Conservation (phyloP, 2,113 vertebrate species). For the Chroicocephalus ridibundus region DNA sequence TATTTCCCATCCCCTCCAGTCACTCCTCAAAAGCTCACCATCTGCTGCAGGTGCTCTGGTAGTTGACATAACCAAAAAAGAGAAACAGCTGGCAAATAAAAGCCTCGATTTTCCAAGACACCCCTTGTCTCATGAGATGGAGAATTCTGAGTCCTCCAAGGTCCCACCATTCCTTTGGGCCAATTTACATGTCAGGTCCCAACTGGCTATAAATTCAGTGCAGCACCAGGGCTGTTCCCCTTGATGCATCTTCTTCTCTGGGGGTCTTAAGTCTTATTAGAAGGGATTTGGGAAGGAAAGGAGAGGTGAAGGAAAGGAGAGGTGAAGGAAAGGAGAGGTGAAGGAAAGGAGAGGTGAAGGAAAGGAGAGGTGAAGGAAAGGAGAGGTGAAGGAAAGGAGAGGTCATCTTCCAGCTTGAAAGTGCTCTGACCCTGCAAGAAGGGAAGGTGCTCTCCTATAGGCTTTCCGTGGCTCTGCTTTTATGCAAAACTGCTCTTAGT, state of each 20-base stretch:
- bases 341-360: neutral
- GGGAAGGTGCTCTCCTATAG: neutral
- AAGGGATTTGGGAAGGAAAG: neutral
- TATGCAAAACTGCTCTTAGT: neutral
- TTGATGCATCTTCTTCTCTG: accelerated
- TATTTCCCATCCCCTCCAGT: neutral
- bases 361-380: neutral
- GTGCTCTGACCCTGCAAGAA: neutral
- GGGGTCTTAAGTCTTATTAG: neutral
- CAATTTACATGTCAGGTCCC: neutral
- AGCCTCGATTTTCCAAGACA: neutral
- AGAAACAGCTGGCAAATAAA: neutral
- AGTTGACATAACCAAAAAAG: neutral
- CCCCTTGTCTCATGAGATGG: neutral
- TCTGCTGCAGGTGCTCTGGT: neutral
- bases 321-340: neutral
- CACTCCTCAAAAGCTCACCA: neutral
- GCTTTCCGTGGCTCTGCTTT: neutral
- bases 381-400: neutral
- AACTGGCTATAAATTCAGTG: neutral
- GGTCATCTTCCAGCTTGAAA: neutral
- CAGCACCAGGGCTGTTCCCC: accelerated
- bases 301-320: neutral
- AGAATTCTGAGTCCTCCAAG: neutral
- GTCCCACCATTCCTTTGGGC: neutral